These are phyloP conservation scores for Sceloporus undulatus DNA, from an alignment of 2,113 vertebrate genomes.

Conservation along the genomic window DNA sequence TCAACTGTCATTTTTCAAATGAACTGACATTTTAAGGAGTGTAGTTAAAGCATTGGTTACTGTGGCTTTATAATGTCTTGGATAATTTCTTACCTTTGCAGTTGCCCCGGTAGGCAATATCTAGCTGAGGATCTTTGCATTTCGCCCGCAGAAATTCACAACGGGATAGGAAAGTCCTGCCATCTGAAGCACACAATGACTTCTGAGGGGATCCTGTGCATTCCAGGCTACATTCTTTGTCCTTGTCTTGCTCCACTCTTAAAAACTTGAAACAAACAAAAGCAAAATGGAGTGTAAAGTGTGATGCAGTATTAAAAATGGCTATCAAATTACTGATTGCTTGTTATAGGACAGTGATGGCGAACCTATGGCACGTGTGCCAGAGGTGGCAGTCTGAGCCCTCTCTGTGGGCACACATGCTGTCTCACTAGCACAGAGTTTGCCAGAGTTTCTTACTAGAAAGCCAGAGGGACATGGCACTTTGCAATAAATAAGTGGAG, in stretches of 20 bases:
- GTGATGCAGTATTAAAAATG: neutral
- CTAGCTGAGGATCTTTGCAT: conserved; percentile 95
- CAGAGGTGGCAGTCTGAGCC: too few species aligned
- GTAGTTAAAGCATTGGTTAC: neutral
- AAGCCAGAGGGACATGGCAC: too few species aligned
- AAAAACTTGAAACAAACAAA: conserved; percentile 83
- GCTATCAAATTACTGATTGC: neutral
- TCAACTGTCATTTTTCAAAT: neutral
- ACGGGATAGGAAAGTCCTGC: conserved; percentile 94
- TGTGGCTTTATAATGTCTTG: neutral
- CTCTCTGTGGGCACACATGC: too few species aligned
- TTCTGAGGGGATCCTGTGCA: conserved; percentile 88
- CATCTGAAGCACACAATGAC: conserved; percentile 93
- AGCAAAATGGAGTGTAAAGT: conserved; percentile 11
- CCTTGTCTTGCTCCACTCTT: conserved; percentile 92
- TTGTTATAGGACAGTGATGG: neutral
- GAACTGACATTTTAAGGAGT: neutral
- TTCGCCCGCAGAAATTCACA: conserved; percentile 97
- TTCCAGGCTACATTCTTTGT: conserved; percentile 93
- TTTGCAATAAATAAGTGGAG: too few species aligned
- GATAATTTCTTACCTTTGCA: conserved; percentile 89
- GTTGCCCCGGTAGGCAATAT: conserved; percentile 88
- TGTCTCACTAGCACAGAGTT: too few species aligned
- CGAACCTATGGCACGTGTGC: too few species aligned
- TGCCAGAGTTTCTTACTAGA: too few species aligned